Base-by-base conservation (phyloP, 2,797 vertebrate species). In the Myotis findleyi region DNA sequence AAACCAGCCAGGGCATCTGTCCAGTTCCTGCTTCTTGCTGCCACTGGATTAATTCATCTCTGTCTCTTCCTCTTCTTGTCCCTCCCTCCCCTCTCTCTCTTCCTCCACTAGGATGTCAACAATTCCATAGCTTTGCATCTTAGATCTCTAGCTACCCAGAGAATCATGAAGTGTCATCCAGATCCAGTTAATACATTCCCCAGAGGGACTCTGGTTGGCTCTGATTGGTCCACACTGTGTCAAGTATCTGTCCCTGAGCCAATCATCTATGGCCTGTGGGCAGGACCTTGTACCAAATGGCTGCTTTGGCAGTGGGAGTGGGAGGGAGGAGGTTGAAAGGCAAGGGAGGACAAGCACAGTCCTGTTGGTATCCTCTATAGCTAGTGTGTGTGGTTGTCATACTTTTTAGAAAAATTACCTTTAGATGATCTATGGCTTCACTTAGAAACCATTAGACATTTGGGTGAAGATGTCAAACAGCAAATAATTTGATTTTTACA, bases 401-500 rank as follows among this genome's bases (percentile, higher is more conserved):
- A 27, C 36, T 10, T 89, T 95, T 88, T 87, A 62, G 71, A 89
- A 76, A 91, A 83, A 66, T 76, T 25, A 38, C 53, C 9, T 71
- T 77, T 71, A 76, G 18, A 86, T 91, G 51, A 66, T 80, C 44
- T 23, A 33, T 72, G 64, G 6, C 21, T 96, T 87, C 4, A 66
- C 18, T 94, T 95, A 71, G 66, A 72, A 17, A 8, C 5, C 44
- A 8, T 36, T 80, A 93, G n/a, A 33, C 7, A 68, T 89, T 81
- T 25, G 21, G 25, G 20, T 89, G 55, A 91, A 89, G 13, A 89
- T 18, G 55, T 91, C 2, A 81, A 94, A 44, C 17, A 79, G 77
- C 51, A 82, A 57, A n/a, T 20, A 57, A 36, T 87, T 87, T 33
- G 30, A 71, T 91, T 80, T 87, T 87, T 83, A 91, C 23, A 72